Percentiles rank a stretch among this genome's conserved stretches.
These are phyloP conservation scores for Temnopleurus reevesii DNA, from an alignment of 53 echinoderm and acorn worm genomes.

Conservation along the genomic window DNA sequence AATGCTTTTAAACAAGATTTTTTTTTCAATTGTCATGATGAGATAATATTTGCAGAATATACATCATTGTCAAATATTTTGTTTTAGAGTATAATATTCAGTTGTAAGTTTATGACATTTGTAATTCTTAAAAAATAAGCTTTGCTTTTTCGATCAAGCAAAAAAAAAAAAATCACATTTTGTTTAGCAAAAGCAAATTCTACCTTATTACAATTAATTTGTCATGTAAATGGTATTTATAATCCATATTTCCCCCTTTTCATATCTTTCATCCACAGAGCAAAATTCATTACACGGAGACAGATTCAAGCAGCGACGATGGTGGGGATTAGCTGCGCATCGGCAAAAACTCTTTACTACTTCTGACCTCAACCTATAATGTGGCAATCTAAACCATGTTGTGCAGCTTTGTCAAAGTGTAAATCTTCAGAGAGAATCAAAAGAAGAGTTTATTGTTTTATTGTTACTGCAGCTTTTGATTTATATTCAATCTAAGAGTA, in stretches of 20 bases:
- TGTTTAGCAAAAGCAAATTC: too few relatives aligned
- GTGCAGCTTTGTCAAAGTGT: constrained; percentile 42
- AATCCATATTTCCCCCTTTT: not conserved
- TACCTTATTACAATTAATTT: too few relatives aligned
- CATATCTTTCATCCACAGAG: constrained; percentile 50
- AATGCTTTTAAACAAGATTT: too few relatives aligned
- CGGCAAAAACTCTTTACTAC: not conserved
- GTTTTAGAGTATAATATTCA: too few relatives aligned
- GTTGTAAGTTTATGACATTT: too few relatives aligned
- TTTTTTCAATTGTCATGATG: too few relatives aligned
- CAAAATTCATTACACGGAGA: constrained; percentile 71
- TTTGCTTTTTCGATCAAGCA: too few relatives aligned
- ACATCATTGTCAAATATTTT: too few relatives aligned
- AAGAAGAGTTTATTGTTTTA: constrained; percentile 12
- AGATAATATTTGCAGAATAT: too few relatives aligned
- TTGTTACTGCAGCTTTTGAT: constrained; percentile 17
- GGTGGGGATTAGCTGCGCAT: constrained; percentile 42
- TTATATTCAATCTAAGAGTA: constrained; percentile 1
- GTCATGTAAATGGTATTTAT: not conserved
- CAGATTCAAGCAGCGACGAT: constrained; percentile 82
- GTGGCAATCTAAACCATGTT: constrained; percentile 22
- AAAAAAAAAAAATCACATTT: too few relatives aligned
- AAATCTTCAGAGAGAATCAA: not conserved
- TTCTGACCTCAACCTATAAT: constrained; percentile 34
- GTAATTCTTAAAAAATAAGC: too few relatives aligned